Evolutionary conservation across 2,113 vertebrate genomes (phyloP), one percentile per base, ranked within the genome.

Genomic region (Carassius auratus): DNA sequence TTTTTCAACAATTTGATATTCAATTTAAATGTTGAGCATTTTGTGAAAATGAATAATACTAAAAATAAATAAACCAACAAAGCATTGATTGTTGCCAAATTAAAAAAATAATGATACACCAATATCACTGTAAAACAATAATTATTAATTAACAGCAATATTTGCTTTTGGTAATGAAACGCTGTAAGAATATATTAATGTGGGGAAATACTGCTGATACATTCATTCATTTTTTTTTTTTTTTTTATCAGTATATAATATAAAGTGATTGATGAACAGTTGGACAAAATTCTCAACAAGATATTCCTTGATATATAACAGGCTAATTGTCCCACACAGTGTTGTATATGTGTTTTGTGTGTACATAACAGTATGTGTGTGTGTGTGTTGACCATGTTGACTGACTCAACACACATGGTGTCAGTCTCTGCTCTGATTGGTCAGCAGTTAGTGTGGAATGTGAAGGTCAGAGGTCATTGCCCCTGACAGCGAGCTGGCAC

Each of bases 381-480:
- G 15, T 55, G 23, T 69, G 38, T 68, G 21, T 68, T 26, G 15
- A 26, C 57, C 77, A 17, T 23, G n/a, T 6, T 26, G 21, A 64
- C 36, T 80, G 77, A 80, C 59, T 80, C 77, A 48, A 59, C 77
- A 23, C 15, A 59, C 77, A 23, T 23, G 59, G n/a, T 80, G 57
- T 17, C 36, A 80, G 9, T 64, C 77, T 64, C 36, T 26, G n/a
- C 38, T 80, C 57, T 64, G 77, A 80, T 64, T 80, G 77, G 77
- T 80, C 59, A 64, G 57, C 36, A 23, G 55, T 76, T 42, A 79
- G 76, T 79, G 76, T 38, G 19, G 33, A 80, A 64, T 50, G 73
- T 50, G 73, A 76, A 50, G 57, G 77, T 64, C 36, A 45, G 36
- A 15, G 77, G 77, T 80, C 13, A 17, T 62, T 64, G 77, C 21